Evolutionary conservation across 2,888 invertebrate genomes (phyloP).

Genomic region (Monochamus alternatus): DNA sequence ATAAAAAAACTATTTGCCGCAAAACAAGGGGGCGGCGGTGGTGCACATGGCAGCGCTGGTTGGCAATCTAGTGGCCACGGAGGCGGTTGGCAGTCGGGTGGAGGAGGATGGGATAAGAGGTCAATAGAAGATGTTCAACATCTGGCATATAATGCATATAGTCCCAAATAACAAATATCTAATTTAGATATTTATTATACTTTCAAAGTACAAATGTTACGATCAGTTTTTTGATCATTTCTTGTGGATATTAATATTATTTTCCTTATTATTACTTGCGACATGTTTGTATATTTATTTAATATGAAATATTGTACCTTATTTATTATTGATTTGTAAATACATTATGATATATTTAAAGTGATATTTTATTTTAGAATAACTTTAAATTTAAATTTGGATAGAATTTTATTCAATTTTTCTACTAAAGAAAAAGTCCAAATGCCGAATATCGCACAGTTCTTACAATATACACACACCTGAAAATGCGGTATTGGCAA

Average conservation of each 20-base stretch:
- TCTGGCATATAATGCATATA: slow-evolving; percentile 82
- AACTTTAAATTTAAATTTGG: too few relatives aligned
- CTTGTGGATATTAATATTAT: slow-evolving; percentile 3
- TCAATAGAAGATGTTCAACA: slow-evolving; percentile 77
- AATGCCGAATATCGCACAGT: too few relatives aligned
- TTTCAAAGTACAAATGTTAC: slow-evolving; percentile 57
- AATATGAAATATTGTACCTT: too few relatives aligned
- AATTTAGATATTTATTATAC: slow-evolving; percentile 46
- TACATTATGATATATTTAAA: too few relatives aligned
- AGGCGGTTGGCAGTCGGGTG: slow-evolving; percentile 69
- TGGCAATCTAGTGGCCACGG: slow-evolving; percentile 61
- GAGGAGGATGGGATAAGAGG: slow-evolving; percentile 82
- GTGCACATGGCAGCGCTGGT: slow-evolving; percentile 66
- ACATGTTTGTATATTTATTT: too few relatives aligned
- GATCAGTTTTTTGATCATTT: slow-evolving; percentile 61
- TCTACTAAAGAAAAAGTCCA: too few relatives aligned
- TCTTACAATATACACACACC: too few relatives aligned
- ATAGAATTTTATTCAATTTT: too few relatives aligned
- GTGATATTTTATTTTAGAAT: too few relatives aligned
- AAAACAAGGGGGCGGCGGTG: slow-evolving; percentile 74
- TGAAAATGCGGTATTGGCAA: too few relatives aligned
- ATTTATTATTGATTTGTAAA: too few relatives aligned
- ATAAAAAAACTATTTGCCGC: slow-evolving; percentile 85
- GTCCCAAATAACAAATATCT: slow-evolving; percentile 65
- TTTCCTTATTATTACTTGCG: background rate